These are phyloP conservation scores for Sinocyclocheilus anshuiensis DNA, from an alignment of 2,113 vertebrate genomes.

Conservation along the genomic window DNA sequence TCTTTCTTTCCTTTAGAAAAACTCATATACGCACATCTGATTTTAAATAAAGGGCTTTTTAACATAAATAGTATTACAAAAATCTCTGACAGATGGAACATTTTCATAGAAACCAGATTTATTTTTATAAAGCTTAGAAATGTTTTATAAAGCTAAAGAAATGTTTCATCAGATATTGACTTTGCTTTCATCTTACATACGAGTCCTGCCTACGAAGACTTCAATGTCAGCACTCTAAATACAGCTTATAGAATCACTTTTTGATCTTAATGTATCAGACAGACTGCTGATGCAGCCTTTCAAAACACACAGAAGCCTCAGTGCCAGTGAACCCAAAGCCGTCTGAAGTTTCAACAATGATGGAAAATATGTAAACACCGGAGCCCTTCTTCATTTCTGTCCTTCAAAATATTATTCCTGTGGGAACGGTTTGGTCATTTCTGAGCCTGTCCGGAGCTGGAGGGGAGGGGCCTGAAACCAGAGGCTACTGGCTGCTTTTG, in stretches of 20 bases:
- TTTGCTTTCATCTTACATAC: conserved; percentile 16
- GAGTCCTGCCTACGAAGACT: conserved; percentile 9
- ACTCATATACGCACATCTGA: neutral
- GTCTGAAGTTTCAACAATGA: conserved; percentile 36
- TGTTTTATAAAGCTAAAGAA: neutral
- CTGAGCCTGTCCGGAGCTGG: neutral
- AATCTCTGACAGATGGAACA: neutral
- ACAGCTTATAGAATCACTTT: conserved; percentile 21
- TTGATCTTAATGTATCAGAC: conserved; percentile 42
- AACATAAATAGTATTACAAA: neutral
- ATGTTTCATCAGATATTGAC: conserved; percentile 15
- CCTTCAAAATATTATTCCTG: conserved; percentile 48
- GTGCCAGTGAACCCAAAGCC: conserved; percentile 28
- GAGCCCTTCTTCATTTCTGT: conserved; percentile 33
- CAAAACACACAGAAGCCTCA: conserved; percentile 31
- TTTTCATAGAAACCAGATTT: conserved; percentile 8
- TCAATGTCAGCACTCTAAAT: conserved; percentile 28
- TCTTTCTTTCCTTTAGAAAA: neutral
- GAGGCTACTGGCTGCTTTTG: conserved; percentile 33
- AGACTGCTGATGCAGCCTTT: conserved; percentile 44
- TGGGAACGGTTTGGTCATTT: conserved; percentile 32
- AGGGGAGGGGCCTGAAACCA: conserved; percentile 7
- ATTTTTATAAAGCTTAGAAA: neutral
- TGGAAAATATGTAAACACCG: conserved; percentile 48
- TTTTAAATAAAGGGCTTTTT: neutral